These are phyloP conservation scores for Apteryx owenii DNA, from an alignment of 2,113 vertebrate species.

Conservation along the genomic window DNA sequence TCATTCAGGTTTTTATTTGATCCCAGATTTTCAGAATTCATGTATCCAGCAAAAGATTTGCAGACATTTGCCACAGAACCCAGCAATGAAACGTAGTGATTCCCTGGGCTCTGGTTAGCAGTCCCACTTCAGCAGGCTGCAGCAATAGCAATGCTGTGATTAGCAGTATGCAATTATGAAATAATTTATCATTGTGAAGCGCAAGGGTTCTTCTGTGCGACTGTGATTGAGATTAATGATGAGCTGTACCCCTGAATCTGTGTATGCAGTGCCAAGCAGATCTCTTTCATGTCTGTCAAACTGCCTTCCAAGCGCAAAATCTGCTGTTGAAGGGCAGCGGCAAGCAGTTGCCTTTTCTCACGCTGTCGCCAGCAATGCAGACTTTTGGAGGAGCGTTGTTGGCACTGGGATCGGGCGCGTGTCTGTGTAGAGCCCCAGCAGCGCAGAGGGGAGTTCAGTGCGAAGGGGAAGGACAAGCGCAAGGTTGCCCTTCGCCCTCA, in stretches of 20 bases:
- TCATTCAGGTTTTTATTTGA: neutral
- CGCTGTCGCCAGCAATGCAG: neutral
- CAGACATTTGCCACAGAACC: neutral
- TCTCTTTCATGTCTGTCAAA: neutral
- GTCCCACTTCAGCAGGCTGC: neutral
- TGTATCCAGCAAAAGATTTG: neutral
- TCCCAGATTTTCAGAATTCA: neutral
- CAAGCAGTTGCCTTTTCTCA: fast-evolving
- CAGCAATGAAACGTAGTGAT: neutral
- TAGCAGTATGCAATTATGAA: neutral
- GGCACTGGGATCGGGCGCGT: fast-evolving
- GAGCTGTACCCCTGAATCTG: neutral
- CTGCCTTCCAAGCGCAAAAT: neutral
- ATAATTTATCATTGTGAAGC: neutral
- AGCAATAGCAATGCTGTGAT: neutral
- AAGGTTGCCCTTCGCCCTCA: neutral
- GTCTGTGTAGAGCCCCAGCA: neutral
- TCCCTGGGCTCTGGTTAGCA: neutral
- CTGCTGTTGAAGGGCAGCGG: neutral
- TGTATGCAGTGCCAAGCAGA: neutral
- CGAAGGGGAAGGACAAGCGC: neutral
- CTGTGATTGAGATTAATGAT: constrained; percentile 3
- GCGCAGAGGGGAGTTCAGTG: neutral
- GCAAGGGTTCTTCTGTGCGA: neutral
- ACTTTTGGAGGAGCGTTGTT: neutral